Evolutionary conservation across 1,140 invertebrate genomes (phyloP).

Genomic region (Meloidogyne exigua): DNA sequence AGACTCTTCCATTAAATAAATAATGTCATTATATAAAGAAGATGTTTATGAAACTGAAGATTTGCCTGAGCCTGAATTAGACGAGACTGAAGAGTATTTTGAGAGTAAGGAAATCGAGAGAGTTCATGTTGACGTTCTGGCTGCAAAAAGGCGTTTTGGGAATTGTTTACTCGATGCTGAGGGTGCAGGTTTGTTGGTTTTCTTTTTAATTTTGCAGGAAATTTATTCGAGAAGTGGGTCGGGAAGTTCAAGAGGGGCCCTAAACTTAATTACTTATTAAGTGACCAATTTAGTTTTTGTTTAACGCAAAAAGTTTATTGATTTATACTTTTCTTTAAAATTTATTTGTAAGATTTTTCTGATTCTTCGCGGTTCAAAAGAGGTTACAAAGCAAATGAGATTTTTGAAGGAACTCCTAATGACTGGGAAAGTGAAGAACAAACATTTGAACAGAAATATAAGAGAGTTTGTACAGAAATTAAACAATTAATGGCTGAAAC

Average conservation of each 20-base stretch:
- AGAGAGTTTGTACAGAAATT: conserved; percentile 29
- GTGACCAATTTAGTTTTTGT: too few species aligned
- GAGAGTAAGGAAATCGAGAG: conserved; percentile 32
- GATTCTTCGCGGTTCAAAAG: conserved; percentile 28
- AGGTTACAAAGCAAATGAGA: conserved; percentile 28
- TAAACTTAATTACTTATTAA: too few species aligned
- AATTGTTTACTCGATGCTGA: conserved; percentile 29
- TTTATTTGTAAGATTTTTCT: conserved; percentile 39
- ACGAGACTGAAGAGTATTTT: conserved; percentile 26
- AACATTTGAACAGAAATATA: conserved; percentile 39
- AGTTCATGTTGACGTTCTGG: conserved; percentile 32
- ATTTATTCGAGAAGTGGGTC: too few species aligned
- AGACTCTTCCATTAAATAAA: background rate
- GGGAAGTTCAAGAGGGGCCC: too few species aligned
- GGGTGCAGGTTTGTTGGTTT: conserved; percentile 26
- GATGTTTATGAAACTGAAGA: conserved; percentile 42
- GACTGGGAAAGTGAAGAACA: conserved; percentile 23
- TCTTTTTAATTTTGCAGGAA: conserved; percentile 8
- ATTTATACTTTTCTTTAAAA: too few species aligned
- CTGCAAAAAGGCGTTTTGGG: conserved; percentile 27
- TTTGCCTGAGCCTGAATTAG: conserved; percentile 23
- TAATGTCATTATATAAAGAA: conserved; percentile 30
- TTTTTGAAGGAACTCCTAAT: conserved; percentile 17
- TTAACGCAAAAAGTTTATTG: too few species aligned
- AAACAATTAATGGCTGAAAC: conserved; percentile 31